These are phyloP conservation scores for Nannobrachium achirus DNA, from an alignment of 2,113 vertebrate genomes.

Conservation along the genomic window DNA sequence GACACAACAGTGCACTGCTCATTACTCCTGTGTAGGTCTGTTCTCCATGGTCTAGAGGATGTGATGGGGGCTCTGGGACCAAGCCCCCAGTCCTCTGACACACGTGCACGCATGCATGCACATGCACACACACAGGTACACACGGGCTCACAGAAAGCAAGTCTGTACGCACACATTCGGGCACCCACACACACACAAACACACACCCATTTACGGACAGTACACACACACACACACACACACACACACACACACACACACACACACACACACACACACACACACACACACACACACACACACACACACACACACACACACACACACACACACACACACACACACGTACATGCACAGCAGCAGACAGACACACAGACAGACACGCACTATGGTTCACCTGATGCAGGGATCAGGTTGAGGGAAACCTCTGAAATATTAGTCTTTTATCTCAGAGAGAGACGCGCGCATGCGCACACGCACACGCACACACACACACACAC, in stretches of 20 bases:
- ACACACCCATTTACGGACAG: neutral
- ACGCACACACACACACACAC: slow-evolving; percentile 5
- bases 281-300: slow-evolving; percentile 41
- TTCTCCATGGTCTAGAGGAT: slow-evolving; percentile 62
- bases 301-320: slow-evolving; percentile 7
- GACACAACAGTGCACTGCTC: slow-evolving; percentile 68
- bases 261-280: slow-evolving; percentile 20
- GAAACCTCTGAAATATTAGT: slow-evolving; percentile 70
- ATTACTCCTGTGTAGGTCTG: slow-evolving; percentile 65
- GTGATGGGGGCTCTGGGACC: slow-evolving; percentile 58
- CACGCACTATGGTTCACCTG: slow-evolving; percentile 39
- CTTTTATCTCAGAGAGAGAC: slow-evolving; percentile 62
- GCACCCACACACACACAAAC: neutral
- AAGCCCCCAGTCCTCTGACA: neutral
- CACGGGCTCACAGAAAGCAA: neutral
- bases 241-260: slow-evolving; percentile 38
- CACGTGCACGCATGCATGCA: neutral
- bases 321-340: slow-evolving; percentile 1
- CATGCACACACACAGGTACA: slow-evolving; percentile 1
- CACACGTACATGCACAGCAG: neutral
- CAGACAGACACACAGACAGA: slow-evolving; percentile 8
- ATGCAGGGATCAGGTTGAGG: slow-evolving; percentile 65
- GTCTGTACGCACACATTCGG: neutral
- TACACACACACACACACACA: slow-evolving; percentile 25
- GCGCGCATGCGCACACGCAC: slow-evolving; percentile 24